A percentile compares a stretch with the other conserved stretches of the same genome.
phyloP scores from a whole-genome alignment of 2,113 vertebrate species.

The Caranx ignobilis region DNA sequence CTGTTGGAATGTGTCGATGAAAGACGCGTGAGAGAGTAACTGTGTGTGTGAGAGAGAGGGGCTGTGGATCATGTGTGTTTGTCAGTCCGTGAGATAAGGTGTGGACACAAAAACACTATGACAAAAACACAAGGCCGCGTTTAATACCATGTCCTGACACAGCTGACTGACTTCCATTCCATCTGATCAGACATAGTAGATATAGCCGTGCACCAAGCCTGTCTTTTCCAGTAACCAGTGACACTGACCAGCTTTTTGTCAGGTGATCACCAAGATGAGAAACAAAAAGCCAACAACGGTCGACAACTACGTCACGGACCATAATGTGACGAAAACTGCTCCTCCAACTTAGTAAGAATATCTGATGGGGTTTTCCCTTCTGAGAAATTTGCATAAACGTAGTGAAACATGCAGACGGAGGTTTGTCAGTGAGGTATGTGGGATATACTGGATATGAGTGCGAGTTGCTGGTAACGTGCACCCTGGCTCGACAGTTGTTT shows the following conservation, averaged over 20 bases:
- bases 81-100: constrained; percentile 12
- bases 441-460: neutral
- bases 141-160: constrained; percentile 27
- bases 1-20: constrained; percentile 50
- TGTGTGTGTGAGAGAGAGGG: neutral
- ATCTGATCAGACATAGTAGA: constrained; percentile 41
- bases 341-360: neutral
- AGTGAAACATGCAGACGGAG: neutral
- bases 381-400: neutral
- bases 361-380: neutral
- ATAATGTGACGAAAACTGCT: neutral
- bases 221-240: constrained; percentile 38
- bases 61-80: constrained; percentile 11
- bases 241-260: constrained; percentile 19
- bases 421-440: neutral
- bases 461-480: constrained; percentile 17
- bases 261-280: constrained; percentile 25
- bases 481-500: constrained; percentile 34
- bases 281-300: neutral
- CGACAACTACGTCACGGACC: neutral
- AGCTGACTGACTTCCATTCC: constrained; percentile 13
- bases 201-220: neutral
- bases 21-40: constrained; percentile 18
- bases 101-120: constrained; percentile 1
- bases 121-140: neutral